A percentile compares a stretch with the other conserved stretches of the same genome.
These are phyloP conservation scores for Melipona quadrifasciata DNA, from an alignment of 1,140 invertebrate species.

Conservation along the genomic window DNA sequence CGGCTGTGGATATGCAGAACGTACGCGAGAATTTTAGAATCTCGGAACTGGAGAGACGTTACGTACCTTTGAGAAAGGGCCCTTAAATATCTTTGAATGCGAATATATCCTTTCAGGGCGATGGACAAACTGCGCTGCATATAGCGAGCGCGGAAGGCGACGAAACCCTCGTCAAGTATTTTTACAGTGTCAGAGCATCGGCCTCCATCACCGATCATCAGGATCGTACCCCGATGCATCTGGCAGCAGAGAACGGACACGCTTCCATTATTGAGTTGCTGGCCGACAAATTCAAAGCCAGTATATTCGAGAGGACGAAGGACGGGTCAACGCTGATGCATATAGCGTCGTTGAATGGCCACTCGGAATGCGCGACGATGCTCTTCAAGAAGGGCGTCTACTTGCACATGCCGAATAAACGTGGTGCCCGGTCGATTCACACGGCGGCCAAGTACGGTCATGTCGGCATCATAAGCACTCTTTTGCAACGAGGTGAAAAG, in stretches of 20 bases:
- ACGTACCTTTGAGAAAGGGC: background rate
- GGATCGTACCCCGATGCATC: conserved; percentile 97
- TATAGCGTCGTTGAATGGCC: conserved; percentile 97
- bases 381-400: conserved; percentile 99
- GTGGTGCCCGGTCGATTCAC: conserved; percentile 95
- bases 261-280: conserved; percentile 97
- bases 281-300: conserved; percentile 98
- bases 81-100: background rate
- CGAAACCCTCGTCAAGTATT: conserved; percentile 96
- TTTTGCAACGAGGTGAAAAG: conserved; percentile 97
- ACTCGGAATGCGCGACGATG: conserved; percentile 99
- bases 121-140: conserved; percentile 96
- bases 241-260: conserved; percentile 98
- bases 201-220: conserved; percentile 96
- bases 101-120: conserved; percentile 83
- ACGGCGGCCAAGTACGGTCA: conserved; percentile 96
- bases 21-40: conserved; percentile 80
- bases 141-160: conserved; percentile 98
- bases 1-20: conserved; percentile 94
- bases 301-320: conserved; percentile 95
- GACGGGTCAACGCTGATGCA: conserved; percentile 99
- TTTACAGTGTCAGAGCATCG: conserved; percentile 96
- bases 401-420: conserved; percentile 99
- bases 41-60: background rate
- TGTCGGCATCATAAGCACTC: conserved; percentile 97